These are phyloP conservation scores for Synanthedon vespiformis DNA, from an alignment of 2,888 invertebrate species.

Conservation along the genomic window DNA sequence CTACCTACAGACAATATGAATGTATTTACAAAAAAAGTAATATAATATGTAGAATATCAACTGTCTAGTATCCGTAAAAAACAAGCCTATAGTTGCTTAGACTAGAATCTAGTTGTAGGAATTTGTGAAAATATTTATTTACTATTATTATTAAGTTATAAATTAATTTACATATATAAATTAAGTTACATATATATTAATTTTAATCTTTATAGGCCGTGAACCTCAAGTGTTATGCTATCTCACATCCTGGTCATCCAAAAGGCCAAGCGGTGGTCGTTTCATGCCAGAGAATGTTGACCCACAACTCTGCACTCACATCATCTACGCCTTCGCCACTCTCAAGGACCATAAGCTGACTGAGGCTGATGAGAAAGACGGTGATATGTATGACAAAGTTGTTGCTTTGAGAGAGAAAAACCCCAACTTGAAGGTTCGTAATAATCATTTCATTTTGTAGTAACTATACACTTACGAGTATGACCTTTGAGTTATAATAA, in stretches of 20 bases:
- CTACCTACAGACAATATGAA: no score
- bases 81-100: no score
- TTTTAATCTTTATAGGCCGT: slow-evolving; percentile 70
- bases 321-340: slow-evolving; percentile 95
- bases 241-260: slow-evolving; percentile 96
- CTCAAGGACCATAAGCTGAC: slow-evolving; percentile 86
- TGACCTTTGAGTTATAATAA: no score
- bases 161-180: neutral
- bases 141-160: neutral
- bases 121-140: no score
- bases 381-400: slow-evolving; percentile 87
- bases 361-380: slow-evolving; percentile 84
- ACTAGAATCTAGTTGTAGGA: no score
- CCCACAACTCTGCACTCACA: slow-evolving; percentile 90
- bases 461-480: no score
- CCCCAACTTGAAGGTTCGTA: slow-evolving; percentile 81
- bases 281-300: slow-evolving; percentile 92
- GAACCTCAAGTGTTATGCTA: slow-evolving; percentile 93
- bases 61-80: no score
- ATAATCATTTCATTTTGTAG: neutral
- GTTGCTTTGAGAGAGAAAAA: slow-evolving; percentile 89
- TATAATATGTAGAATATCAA: no score
- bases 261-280: slow-evolving; percentile 88
- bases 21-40: no score
- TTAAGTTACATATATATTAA: neutral